phyloP scores from a whole-genome alignment of 2,888 invertebrate species.

The Ceriagrion tenellum region DNA sequence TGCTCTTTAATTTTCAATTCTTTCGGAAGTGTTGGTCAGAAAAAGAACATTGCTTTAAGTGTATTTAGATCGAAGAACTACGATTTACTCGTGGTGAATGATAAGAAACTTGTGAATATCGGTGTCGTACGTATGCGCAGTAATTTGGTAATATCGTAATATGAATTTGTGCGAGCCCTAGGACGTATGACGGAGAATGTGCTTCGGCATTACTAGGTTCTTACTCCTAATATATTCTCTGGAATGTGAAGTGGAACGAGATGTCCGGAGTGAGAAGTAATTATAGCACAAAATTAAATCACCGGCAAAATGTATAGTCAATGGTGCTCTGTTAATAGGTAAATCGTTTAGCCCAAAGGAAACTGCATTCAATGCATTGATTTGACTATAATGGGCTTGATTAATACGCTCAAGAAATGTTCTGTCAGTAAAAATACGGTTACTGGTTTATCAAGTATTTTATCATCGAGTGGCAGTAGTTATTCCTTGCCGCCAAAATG shows the following conservation, averaged over 20 bases:
- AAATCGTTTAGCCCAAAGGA: not conserved
- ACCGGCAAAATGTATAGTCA: not conserved
- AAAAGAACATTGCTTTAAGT: not conserved
- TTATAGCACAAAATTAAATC: not conserved
- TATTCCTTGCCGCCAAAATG: not conserved
- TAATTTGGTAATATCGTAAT: not conserved
- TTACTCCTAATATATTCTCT: not conserved
- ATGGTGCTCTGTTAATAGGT: not conserved
- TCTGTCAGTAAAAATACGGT: slow-evolving; percentile 23
- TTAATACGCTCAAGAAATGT: slow-evolving; percentile 38
- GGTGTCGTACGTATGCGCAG: not conserved
- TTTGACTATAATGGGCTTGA: slow-evolving; percentile 33
- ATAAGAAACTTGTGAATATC: not conserved
- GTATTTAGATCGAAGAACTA: not conserved
- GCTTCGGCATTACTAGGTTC: not conserved
- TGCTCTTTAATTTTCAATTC: not conserved
- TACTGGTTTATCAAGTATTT: slow-evolving; percentile 18
- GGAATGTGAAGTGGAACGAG: not conserved
- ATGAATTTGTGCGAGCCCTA: not conserved
- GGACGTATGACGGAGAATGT: not conserved
- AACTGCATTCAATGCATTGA: not conserved
- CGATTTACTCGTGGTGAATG: not conserved
- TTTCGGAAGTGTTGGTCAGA: not conserved
- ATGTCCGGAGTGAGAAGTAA: not conserved
- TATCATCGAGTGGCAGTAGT: not conserved